A percentile compares a stretch with the other conserved stretches of the same genome.
phyloP scores from a whole-genome alignment of 35 echinoderm and acorn worm genomes.

The Hemicentrotus pulcherrimus region DNA sequence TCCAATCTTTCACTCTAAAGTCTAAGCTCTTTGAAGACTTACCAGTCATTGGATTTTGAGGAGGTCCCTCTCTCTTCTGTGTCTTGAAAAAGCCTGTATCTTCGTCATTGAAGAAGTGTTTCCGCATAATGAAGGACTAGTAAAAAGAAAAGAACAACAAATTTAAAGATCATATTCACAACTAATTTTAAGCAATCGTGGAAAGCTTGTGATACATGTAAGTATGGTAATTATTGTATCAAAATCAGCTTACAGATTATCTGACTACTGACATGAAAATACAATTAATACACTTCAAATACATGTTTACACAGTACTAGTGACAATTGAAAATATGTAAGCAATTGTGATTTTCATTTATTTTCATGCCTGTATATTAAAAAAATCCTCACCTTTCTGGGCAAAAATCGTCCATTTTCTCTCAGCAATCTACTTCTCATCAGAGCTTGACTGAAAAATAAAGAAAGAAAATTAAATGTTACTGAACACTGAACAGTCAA shows the following conservation, averaged over 20 bases:
- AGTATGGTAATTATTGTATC: neutral
- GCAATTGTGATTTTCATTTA: no score
- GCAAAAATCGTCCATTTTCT: constrained; percentile 97
- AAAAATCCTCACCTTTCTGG: constrained; percentile 77
- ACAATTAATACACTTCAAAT: neutral
- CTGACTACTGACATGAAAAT: neutral
- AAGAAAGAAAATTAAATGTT: constrained; percentile 33
- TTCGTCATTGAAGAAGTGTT: constrained; percentile 90
- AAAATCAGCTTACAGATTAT: neutral
- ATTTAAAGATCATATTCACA: neutral
- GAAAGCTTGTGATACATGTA: neutral
- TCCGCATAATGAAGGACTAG: constrained; percentile 96
- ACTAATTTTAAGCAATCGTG: neutral
- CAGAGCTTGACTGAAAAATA: constrained; percentile 83
- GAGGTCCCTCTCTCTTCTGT: constrained; percentile 86
- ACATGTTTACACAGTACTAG: neutral
- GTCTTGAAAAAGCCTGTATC: constrained; percentile 92
- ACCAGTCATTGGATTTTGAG: constrained; percentile 96
- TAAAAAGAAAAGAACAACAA: constrained; percentile 35
- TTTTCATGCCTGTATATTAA: neutral
- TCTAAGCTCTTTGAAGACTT: neutral
- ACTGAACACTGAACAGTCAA: neutral
- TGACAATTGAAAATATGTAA: neutral
- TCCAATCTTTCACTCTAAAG: neutral
- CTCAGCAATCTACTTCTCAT: constrained; percentile 89